A percentile compares a stretch with the other conserved stretches of the same genome.
Conservation (phyloP, 2,888 invertebrate species). For the Chalcosyrphus nemorum region DNA sequence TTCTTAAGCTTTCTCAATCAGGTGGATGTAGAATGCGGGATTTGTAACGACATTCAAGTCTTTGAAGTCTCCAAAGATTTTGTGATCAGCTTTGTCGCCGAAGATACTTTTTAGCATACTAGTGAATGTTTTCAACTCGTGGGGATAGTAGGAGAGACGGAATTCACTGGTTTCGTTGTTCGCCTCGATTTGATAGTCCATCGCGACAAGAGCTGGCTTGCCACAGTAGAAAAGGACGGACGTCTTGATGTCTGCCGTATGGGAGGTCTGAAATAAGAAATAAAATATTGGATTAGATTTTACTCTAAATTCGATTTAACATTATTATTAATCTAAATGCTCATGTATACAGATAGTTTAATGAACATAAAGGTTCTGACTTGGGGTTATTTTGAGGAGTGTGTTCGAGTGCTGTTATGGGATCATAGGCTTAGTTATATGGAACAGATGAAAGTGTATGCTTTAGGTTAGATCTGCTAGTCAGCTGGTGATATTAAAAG, state of each 20-base stretch:
- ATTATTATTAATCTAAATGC: background rate
- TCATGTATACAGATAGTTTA: background rate
- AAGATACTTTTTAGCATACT: constrained; percentile 88
- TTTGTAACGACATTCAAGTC: constrained; percentile 84
- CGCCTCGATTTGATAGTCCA: constrained; percentile 91
- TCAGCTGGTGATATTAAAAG: too few relatives aligned
- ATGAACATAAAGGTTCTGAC: too few relatives aligned
- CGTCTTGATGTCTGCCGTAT: constrained; percentile 92
- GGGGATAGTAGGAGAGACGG: constrained; percentile 94
- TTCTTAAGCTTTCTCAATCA: constrained; percentile 85
- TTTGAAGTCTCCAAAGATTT: constrained; percentile 92
- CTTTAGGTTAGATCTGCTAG: too few relatives aligned
- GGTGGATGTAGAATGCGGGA: constrained; percentile 93
- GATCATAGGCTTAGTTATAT: too few relatives aligned
- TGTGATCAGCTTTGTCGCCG: constrained; percentile 85
- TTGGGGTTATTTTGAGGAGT: too few relatives aligned
- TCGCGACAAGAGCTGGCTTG: constrained; percentile 88
- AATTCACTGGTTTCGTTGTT: constrained; percentile 87
- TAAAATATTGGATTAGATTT: too few relatives aligned
- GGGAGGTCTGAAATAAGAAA: constrained; percentile 86
- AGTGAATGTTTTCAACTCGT: constrained; percentile 88
- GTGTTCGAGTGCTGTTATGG: too few relatives aligned
- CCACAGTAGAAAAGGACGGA: constrained; percentile 91
- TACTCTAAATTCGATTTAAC: background rate
- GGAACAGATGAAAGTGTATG: too few relatives aligned